A percentile compares a stretch with the other conserved stretches of the same genome.
phyloP scores from a whole-genome alignment of 2,113 vertebrate genomes.

The Ictalurus punctatus region DNA sequence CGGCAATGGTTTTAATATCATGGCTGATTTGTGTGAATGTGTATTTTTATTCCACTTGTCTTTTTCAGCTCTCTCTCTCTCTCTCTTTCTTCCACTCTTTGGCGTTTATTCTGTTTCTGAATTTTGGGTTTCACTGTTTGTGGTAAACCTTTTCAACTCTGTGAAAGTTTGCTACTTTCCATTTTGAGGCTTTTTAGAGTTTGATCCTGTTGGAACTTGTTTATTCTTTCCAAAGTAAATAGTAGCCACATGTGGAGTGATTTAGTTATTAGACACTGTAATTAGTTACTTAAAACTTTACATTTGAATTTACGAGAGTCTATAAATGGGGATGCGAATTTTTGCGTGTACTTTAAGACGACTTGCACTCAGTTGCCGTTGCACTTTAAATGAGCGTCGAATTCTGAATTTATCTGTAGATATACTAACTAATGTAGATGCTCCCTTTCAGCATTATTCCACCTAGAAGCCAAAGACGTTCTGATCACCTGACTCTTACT shows the following conservation, averaged over 20 bases:
- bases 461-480: not conserved
- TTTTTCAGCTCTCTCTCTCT: too few relatives aligned
- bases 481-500: not conserved
- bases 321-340: not conserved
- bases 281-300: not conserved
- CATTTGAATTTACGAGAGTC: not conserved
- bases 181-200: not conserved
- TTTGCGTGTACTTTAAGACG: not conserved
- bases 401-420: not conserved
- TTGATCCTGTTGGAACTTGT: not conserved
- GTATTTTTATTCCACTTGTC: not conserved
- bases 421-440: not conserved
- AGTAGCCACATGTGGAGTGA: not conserved
- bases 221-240: not conserved
- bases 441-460: not conserved
- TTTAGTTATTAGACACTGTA: not conserved
- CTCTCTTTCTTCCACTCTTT: not conserved
- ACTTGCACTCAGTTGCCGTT: not conserved
- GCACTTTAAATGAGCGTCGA: too few relatives aligned
- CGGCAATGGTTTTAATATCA: too few relatives aligned
- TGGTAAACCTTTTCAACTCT: not conserved
- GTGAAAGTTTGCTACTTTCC: too few relatives aligned
- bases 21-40: not conserved
- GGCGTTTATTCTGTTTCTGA: not conserved
- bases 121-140: not conserved